Evolutionary conservation across 2,888 invertebrate genomes (phyloP).

Genomic region (Meteorus colon): DNA sequence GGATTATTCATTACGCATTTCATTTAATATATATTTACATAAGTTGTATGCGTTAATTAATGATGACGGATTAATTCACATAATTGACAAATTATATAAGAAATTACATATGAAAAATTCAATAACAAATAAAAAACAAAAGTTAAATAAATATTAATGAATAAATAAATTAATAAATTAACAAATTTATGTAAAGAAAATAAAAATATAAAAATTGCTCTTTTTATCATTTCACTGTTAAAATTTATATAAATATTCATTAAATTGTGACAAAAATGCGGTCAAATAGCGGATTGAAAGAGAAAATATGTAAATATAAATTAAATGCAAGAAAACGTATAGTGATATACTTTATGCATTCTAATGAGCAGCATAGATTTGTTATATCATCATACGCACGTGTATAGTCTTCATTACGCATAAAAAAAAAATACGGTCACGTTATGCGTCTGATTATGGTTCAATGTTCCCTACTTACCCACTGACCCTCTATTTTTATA

Average conservation of each 20-base stretch:
- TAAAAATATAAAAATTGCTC: too few relatives aligned
- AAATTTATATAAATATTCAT: too few relatives aligned
- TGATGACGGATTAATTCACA: slow-evolving; percentile 7
- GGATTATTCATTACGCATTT: background rate
- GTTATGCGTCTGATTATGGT: slow-evolving; percentile 17
- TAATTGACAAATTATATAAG: slow-evolving; percentile 3
- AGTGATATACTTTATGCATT: slow-evolving; percentile 10
- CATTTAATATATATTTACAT: slow-evolving; percentile 4
- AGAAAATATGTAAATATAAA: slow-evolving; percentile 31
- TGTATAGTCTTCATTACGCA: slow-evolving; percentile 3
- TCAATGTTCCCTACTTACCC: slow-evolving; percentile 48
- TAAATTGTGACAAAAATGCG: slow-evolving; percentile 7
- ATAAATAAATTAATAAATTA: background rate
- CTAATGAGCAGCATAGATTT: background rate
- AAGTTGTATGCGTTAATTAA: background rate
- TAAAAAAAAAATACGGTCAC: background rate
- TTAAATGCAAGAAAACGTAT: slow-evolving; percentile 10
- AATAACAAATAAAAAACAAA: background rate
- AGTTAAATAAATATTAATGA: background rate
- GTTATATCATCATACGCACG: slow-evolving; percentile 3
- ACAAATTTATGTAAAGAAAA: too few relatives aligned
- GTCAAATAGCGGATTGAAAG: slow-evolving; percentile 33
- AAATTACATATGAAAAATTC: background rate
- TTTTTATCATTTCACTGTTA: too few relatives aligned
- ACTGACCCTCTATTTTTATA: slow-evolving; percentile 47